phyloP scores from a whole-genome alignment of 2,888 invertebrate species.

The Athalia rosae region DNA sequence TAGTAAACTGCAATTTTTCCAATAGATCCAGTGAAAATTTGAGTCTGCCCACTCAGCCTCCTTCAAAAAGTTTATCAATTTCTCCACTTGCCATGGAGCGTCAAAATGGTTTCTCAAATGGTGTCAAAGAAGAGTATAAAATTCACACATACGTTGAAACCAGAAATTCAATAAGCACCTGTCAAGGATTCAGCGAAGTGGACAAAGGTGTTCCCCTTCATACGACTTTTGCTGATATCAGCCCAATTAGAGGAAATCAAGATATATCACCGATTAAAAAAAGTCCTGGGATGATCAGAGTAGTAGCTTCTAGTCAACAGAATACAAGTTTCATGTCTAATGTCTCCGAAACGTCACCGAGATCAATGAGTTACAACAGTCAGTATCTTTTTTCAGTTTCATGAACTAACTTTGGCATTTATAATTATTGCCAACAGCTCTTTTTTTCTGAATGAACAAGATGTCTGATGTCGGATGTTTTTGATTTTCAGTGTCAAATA shows the following conservation, averaged over 20 bases:
- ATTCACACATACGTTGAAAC: constrained; percentile 63
- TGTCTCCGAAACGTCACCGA: constrained; percentile 64
- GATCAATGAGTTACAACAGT: constrained; percentile 58
- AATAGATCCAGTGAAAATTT: constrained; percentile 68
- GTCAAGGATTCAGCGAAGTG: constrained; percentile 67
- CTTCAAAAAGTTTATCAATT: constrained; percentile 69
- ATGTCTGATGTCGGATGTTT: constrained; percentile 34
- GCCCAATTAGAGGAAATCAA: constrained; percentile 62
- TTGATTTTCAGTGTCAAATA: constrained; percentile 58
- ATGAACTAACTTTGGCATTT: neutral
- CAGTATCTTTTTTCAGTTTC: constrained; percentile 43
- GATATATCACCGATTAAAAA: constrained; percentile 52
- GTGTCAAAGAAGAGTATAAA: constrained; percentile 66
- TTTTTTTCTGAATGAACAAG: neutral
- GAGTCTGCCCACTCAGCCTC: constrained; percentile 60
- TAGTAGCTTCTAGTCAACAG: constrained; percentile 64
- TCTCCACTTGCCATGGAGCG: constrained; percentile 71
- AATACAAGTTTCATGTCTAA: constrained; percentile 62
- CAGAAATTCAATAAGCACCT: constrained; percentile 59
- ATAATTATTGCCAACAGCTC: neutral
- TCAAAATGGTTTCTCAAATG: constrained; percentile 70
- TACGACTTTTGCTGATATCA: constrained; percentile 61
- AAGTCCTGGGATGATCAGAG: constrained; percentile 58
- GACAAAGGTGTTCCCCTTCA: constrained; percentile 63
- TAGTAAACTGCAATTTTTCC: neutral